These are phyloP conservation scores for Idaea aversata DNA, from an alignment of 2,888 invertebrate genomes.

Conservation along the genomic window DNA sequence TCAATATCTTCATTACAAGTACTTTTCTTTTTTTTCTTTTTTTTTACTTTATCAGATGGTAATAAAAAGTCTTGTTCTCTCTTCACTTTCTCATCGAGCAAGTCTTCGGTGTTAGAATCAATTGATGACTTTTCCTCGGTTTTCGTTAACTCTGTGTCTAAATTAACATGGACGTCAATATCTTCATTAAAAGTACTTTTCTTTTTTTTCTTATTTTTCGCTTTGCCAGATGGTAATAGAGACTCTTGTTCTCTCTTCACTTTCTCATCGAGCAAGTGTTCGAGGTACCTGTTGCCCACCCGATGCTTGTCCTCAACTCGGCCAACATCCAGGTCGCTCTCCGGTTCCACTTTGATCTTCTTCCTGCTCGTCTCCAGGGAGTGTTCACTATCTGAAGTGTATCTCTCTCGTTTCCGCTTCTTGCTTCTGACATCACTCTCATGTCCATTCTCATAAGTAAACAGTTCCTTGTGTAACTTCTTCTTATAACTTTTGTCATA, in stretches of 20 bases:
- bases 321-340: conserved; percentile 42
- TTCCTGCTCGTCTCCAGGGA: conserved; percentile 5
- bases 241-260: conserved; percentile 46
- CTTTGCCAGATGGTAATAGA: conserved; percentile 19
- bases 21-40: conserved; percentile 34
- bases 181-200: conserved; percentile 28
- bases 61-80: conserved; percentile 35
- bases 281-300: conserved; percentile 29
- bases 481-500: conserved; percentile 25
- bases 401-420: conserved; percentile 10
- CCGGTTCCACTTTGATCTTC: conserved; percentile 44
- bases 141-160: too few species aligned
- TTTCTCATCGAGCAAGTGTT: conserved; percentile 42
- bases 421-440: conserved; percentile 6
- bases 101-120: too few species aligned
- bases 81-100: conserved; percentile 45
- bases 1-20: conserved; percentile 21
- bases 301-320: background rate
- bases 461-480: conserved; percentile 31
- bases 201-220: conserved; percentile 33
- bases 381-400: conserved; percentile 3
- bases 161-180: conserved; percentile 1
- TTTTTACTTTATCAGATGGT: conserved; percentile 24
- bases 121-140: too few species aligned
- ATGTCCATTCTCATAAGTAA: conserved; percentile 11